Evolutionary conservation across 2,888 invertebrate genomes (phyloP), one percentile per base, ranked within the genome.

Genomic region (Dryococelus australis): DNA sequence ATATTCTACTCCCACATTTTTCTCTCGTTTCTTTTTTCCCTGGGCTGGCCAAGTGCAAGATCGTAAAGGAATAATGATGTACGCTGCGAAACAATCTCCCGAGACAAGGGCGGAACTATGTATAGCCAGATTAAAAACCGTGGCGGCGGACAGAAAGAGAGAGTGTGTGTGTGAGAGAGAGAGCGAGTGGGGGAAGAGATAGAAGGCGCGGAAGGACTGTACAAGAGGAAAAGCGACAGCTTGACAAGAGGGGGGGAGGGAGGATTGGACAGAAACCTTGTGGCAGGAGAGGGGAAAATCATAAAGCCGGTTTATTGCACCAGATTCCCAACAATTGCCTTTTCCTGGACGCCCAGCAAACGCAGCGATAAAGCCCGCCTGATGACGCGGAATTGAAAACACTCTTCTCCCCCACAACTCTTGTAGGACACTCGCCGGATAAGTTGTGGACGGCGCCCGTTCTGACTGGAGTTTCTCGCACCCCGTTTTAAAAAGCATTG

Each of bases 81-180:
- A 65, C 65, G 65, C n/a, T 65, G 65, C n/a, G 65, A 65, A 65
- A 65, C 10, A 65, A 65, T 65, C 24, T 65, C 65, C 24, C 65
- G 24, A 20, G 65, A 65, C 65, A n/a, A 20, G 12, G 65, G 65
- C 6, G 20, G 65, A n/a, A 65, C 47, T 47, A 65, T 20, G 65
- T 65, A n/a, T 6, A 65, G 65, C 65, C 65, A 65, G 65, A 65
- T 65, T 65, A 65, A 65, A 65, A 65, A 65, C 65, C 65, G 65
- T 65, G 65, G 2, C 8, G 65, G 24, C 16, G n/a, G 20, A 65
- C 2, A 6, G 65, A n/a, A n/a, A 20, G 65, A n/a, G 65, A 5
- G 6, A 24, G 65, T 8, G 65, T 12, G n/a, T 12, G 8, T 12
- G 65, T 1, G 8, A 9, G 65, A n/a, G n/a, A 65, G n/a, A 20